phyloP scores from a whole-genome alignment of 2,113 vertebrate species.

The Microtus ochrogaster region DNA sequence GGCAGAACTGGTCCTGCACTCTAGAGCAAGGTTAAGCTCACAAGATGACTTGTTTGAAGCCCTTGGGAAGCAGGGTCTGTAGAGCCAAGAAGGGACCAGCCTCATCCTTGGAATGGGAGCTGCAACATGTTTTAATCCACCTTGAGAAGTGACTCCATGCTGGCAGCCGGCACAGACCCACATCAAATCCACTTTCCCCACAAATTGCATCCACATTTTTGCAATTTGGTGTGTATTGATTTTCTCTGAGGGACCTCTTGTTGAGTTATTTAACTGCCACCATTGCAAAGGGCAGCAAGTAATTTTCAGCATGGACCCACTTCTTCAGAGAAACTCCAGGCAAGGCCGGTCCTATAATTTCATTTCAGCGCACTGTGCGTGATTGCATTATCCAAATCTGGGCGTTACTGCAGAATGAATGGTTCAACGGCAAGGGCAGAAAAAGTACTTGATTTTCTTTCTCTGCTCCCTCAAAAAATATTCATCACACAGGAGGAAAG shows the following conservation, averaged over 20 bases:
- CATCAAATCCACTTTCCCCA: conserved; percentile 70
- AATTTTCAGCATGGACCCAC: conserved; percentile 76
- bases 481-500: neutral
- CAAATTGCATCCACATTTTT: conserved; percentile 77
- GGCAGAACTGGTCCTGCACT: neutral
- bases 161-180: conserved; percentile 50
- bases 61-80: neutral
- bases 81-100: neutral
- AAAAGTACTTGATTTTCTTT: conserved; percentile 1
- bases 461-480: conserved; percentile 38
- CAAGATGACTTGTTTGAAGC: neutral
- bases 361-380: conserved; percentile 80
- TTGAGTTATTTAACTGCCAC: conserved; percentile 81
- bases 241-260: conserved; percentile 73
- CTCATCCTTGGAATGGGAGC: neutral
- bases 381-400: conserved; percentile 79
- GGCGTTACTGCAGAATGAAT: conserved; percentile 37
- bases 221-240: conserved; percentile 77
- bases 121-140: conserved; percentile 5
- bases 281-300: conserved; percentile 75
- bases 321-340: conserved; percentile 79
- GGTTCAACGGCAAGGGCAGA: conserved; percentile 22
- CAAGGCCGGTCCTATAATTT: conserved; percentile 79
- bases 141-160: conserved; percentile 53
- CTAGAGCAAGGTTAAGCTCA: neutral